Base-by-base conservation (phyloP, 1,140 invertebrate genomes). In the Paramacrobiotus metropolitanus region DNA sequence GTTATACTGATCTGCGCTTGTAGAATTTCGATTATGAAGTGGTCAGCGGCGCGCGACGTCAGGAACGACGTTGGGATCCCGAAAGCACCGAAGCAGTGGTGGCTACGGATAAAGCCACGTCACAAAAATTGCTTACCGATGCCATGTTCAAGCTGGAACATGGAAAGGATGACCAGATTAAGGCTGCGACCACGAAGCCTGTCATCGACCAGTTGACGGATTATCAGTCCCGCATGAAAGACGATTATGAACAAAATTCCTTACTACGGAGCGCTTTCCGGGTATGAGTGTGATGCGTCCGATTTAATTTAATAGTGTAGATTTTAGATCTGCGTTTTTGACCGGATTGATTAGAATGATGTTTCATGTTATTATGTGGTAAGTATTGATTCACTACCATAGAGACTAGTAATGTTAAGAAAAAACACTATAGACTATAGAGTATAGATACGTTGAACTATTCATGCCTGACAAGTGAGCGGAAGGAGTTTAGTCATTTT, bases 31-130 rank as follows among this genome's bases (percentile, higher is more conserved):
- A 98, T 72, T 99, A 99, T 79, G 82, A 88, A 1, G 88, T 99
- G 62, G 78, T 96, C 1, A 86, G 83, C 66, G 95, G 95, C 9
- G 92, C 93, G 2, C 77, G 89, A 67, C 74, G 95, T 20, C 94
- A 99, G 74, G 94, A 98, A 73, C 90, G 91, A 72, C 78, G 94
- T 66, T 99, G 92, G 91, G 92, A 98, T 77, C 90, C 94, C 0
- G 83, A 82, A 59, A 82, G 93, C 68, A 96, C 97, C 80, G 92
- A 88, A 62, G 92, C 97, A 72, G 81, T 80, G 66, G 75, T 70
- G 24, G 68, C 77, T 55, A 77, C 76, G 65, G 74, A 74, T 75
- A 66, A 63, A 65, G 21, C 18, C 55, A 61, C 30, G 20, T 29
- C 29, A 2, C 21, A 34, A 67, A 81, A 85, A 67, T 72, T 96